These are phyloP conservation scores for Scotopteryx bipunctaria DNA, from an alignment of 2,888 invertebrate genomes.

Conservation along the genomic window DNA sequence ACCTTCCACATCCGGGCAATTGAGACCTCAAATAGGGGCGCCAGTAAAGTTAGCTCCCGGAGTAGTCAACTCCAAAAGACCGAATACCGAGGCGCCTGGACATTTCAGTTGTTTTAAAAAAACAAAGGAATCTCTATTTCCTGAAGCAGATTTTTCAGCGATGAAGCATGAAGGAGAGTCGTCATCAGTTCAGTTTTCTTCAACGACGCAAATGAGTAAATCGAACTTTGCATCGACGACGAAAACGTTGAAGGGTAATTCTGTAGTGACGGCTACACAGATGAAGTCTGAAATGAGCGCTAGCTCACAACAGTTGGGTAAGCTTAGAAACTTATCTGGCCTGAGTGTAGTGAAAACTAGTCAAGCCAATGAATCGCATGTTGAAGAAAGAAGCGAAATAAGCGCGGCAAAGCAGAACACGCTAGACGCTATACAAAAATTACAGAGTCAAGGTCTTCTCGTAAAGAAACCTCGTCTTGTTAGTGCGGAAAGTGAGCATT, in stretches of 20 bases:
- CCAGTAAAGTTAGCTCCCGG: slow-evolving; percentile 63
- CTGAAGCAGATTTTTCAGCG: slow-evolving; percentile 51
- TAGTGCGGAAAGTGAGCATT: slow-evolving; percentile 54
- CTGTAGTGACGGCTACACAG: slow-evolving; percentile 60
- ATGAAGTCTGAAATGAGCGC: slow-evolving; percentile 61
- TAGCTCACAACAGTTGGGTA: slow-evolving; percentile 63
- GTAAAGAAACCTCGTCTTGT: slow-evolving; percentile 71
- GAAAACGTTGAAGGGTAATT: slow-evolving; percentile 61
- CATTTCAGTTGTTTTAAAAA: slow-evolving; percentile 74
- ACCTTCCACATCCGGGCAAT: slow-evolving; percentile 44
- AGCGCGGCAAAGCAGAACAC: slow-evolving; percentile 59
- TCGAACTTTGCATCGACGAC: slow-evolving; percentile 60
- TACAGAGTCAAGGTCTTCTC: slow-evolving; percentile 72
- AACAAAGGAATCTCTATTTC: slow-evolving; percentile 66
- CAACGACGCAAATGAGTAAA: slow-evolving; percentile 57
- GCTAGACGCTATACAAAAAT: slow-evolving; percentile 71
- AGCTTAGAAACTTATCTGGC: slow-evolving; percentile 59
- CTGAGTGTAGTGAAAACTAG: slow-evolving; percentile 64
- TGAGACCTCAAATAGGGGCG: slow-evolving; percentile 46
- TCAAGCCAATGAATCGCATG: slow-evolving; percentile 60
- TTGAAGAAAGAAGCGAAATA: slow-evolving; percentile 62
- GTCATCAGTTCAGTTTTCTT: slow-evolving; percentile 50
- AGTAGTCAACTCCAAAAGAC: slow-evolving; percentile 52
- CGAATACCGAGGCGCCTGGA: slow-evolving; percentile 52
- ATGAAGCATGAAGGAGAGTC: slow-evolving; percentile 43